phyloP scores from a whole-genome alignment of 2,797 vertebrate species.

The Gambusia yucatana region DNA sequence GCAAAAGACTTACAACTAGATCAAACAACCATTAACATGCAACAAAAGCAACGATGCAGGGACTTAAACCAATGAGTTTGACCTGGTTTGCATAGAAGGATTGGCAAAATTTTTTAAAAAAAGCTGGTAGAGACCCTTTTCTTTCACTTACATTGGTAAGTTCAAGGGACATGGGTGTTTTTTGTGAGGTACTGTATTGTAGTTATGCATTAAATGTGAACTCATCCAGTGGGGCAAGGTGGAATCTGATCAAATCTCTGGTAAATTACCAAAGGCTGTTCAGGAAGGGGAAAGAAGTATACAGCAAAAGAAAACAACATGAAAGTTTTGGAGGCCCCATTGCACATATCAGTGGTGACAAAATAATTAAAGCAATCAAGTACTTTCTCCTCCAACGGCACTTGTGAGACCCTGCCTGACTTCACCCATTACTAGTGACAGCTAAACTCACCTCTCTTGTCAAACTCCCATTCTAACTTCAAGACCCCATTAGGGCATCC shows the following conservation, averaged over 20 bases:
- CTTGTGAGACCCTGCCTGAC: constrained; percentile 23
- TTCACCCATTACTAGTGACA: constrained; percentile 18
- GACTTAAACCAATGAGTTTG: neutral
- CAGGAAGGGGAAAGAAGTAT: neutral
- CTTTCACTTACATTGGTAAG: neutral
- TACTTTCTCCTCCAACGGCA: constrained; percentile 7
- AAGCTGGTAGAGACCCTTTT: neutral
- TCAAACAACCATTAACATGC: neutral
- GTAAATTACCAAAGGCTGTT: neutral
- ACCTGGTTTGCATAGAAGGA: neutral
- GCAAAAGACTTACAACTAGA: neutral
- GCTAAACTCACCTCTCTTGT: constrained; percentile 19
- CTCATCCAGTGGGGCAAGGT: neutral
- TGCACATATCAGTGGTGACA: constrained; percentile 12
- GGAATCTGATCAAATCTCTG: neutral
- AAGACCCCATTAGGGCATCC: constrained; percentile 54
- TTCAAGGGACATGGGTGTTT: neutral
- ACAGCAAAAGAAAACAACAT: neutral
- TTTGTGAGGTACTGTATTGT: neutral
- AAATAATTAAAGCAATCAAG: constrained; percentile 29
- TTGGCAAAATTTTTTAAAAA: neutral
- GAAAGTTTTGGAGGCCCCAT: neutral
- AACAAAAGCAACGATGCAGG: neutral
- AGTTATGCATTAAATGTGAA: neutral
- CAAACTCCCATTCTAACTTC: constrained; percentile 33